Evolutionary conservation across 2,797 vertebrate genomes (phyloP).

Genomic region (Cyclopterus lumpus): DNA sequence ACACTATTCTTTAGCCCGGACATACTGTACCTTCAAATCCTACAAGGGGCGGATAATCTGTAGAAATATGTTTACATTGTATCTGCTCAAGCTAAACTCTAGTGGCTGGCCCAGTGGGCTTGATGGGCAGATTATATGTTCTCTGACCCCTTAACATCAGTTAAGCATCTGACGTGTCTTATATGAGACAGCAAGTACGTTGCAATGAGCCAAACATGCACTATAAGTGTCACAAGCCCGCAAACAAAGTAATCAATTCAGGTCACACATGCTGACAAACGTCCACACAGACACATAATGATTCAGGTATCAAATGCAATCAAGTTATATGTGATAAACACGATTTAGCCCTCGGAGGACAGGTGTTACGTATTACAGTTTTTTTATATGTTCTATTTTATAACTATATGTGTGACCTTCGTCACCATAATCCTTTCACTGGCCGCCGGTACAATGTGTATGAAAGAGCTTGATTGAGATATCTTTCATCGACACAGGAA

Average conservation of each 20-base stretch:
- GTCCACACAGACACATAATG: slow-evolving; percentile 29
- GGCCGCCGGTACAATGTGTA: neutral
- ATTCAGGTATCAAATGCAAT: slow-evolving; percentile 39
- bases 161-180: neutral
- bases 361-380: slow-evolving; percentile 11
- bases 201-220: slow-evolving; percentile 30
- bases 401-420: slow-evolving; percentile 20
- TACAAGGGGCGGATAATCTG: neutral
- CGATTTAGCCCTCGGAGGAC: slow-evolving; percentile 49
- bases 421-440: neutral
- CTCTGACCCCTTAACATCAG: neutral
- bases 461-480: slow-evolving; percentile 1
- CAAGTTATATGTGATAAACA: slow-evolving; percentile 55
- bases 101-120: neutral
- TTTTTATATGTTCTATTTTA: slow-evolving; percentile 9
- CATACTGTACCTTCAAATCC: neutral
- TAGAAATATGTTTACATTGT: neutral
- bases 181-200: slow-evolving; percentile 23
- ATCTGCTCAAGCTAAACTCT: neutral
- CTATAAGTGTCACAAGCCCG: slow-evolving; percentile 29
- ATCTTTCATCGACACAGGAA: neutral
- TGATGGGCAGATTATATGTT: neutral
- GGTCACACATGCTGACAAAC: slow-evolving; percentile 22
- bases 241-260: slow-evolving; percentile 49
- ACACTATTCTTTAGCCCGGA: neutral